These are phyloP conservation scores for Spodoptera picta DNA, from an alignment of 2,888 invertebrate species.

Conservation along the genomic window DNA sequence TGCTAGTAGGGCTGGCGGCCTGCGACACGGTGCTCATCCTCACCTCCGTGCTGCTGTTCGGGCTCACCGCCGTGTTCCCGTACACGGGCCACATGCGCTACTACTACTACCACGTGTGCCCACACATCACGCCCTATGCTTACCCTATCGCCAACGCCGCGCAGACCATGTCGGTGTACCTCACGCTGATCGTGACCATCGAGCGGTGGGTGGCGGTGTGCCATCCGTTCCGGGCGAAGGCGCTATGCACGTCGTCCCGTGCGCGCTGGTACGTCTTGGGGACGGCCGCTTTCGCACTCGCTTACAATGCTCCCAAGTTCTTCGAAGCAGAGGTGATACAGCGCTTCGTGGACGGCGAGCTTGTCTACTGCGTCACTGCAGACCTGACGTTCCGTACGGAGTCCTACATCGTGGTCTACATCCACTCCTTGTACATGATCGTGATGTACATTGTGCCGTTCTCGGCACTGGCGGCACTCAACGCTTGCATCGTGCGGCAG, in stretches of 20 bases:
- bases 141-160: constrained; percentile 95
- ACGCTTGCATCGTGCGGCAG: constrained; percentile 96
- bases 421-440: constrained; percentile 97
- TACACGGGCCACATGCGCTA: constrained; percentile 93
- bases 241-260: constrained; percentile 96
- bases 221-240: constrained; percentile 95
- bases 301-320: constrained; percentile 95
- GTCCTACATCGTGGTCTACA: constrained; percentile 95
- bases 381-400: constrained; percentile 91
- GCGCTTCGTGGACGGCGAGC: constrained; percentile 83
- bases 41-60: constrained; percentile 95
- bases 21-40: constrained; percentile 97
- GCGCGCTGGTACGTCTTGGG: constrained; percentile 94
- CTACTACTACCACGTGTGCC: constrained; percentile 94
- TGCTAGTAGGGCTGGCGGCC: constrained; percentile 97
- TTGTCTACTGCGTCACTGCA: constrained; percentile 92
- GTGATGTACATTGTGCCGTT: constrained; percentile 98
- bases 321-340: constrained; percentile 90
- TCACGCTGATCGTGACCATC: constrained; percentile 96
- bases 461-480: constrained; percentile 95
- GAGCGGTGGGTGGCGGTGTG: constrained; percentile 98
- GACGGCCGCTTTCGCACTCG: constrained; percentile 93
- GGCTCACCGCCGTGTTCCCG: constrained; percentile 94
- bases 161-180: constrained; percentile 97
- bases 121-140: constrained; percentile 93